Evolutionary conservation across 2,888 invertebrate species (phyloP), one percentile per base, ranked within the genome.

Genomic region (Leucozona laternaria): DNA sequence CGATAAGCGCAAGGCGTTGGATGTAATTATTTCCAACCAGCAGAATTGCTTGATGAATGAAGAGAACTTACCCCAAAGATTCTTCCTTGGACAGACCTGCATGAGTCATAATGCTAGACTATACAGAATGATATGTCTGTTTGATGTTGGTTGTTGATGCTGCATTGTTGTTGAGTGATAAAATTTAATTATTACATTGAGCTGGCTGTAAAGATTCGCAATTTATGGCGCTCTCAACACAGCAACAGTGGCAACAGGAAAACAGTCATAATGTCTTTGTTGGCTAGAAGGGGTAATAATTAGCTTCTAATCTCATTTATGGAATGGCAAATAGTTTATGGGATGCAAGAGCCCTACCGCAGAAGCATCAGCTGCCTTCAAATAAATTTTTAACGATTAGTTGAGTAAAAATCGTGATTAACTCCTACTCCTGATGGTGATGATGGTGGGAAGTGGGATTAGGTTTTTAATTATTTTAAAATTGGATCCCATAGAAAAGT

Each of bases 161-260:
- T 58, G 15, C 17, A 53, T 60, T 62, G 70, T 25, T 20, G 50
- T 45, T 40, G 62, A 15, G 72, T 77, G 50, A 77, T 85, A 77
- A 80, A 77, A 50, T 85, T 85, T 85, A 79, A 85, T 85, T 85
- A 85, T 85, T 55, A 60, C 60, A 72, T 77, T 80, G 68, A 73
- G 62, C 45, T 77, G 80, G 66, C 62, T 80, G 77, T 85, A 85
- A 85, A 80, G 72, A 66, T 66, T 20, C 43, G 28, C 68, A 31
- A 40, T 75, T 75, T 75, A 60, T 43, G 37, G 73, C 48, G 48
- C 10, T 11, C 40, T 28, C 58, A 34, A 34, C 45, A 20, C 45
- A 20, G 72, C 78, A 62, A 45, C 43, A 70, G 75, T 79, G 71
- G 79, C 75, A 79, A 82, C 79, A 79, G 79, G 68, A 83, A 75